Evolutionary conservation across 2,113 vertebrate species (phyloP).

Genomic region (Dasypus novemcinctus): DNA sequence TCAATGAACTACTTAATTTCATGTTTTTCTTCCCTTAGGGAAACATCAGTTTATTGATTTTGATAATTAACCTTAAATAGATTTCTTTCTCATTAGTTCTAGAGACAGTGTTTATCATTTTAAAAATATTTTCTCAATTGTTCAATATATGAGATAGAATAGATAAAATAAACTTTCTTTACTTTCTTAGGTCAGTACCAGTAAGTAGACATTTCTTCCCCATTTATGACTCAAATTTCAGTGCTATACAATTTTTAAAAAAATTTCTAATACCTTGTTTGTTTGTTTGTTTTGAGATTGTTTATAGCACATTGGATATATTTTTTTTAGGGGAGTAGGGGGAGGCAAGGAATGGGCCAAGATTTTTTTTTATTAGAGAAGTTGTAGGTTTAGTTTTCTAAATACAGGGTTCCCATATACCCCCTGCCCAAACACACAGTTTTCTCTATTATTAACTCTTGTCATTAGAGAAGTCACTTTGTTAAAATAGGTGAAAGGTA

Average conservation of each 20-base stretch:
- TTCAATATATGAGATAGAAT: neutral
- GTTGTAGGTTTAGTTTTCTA: too few relatives aligned
- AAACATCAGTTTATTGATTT: constrained; percentile 23
- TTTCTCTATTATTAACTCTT: too few relatives aligned
- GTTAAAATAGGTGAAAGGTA: too few relatives aligned
- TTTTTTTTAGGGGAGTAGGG: too few relatives aligned
- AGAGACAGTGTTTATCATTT: neutral
- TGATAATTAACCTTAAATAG: constrained; percentile 45
- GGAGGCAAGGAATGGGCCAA: too few relatives aligned
- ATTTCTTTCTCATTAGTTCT: neutral
- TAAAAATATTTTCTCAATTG: neutral
- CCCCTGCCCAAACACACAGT: too few relatives aligned
- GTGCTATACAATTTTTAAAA: neutral
- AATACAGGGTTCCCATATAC: too few relatives aligned
- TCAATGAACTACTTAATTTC: neutral
- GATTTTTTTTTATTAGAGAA: too few relatives aligned
- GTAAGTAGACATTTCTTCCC: neutral
- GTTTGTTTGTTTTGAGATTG: too few relatives aligned
- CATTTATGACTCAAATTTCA: neutral
- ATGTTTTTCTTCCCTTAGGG: neutral
- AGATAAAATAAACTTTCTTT: neutral
- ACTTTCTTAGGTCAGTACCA: neutral
- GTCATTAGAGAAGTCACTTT: too few relatives aligned
- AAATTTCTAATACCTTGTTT: neutral
- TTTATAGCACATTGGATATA: too few relatives aligned